phyloP scores from a whole-genome alignment of 1,140 invertebrate genomes.

The Zelostemma sp. region DNA sequence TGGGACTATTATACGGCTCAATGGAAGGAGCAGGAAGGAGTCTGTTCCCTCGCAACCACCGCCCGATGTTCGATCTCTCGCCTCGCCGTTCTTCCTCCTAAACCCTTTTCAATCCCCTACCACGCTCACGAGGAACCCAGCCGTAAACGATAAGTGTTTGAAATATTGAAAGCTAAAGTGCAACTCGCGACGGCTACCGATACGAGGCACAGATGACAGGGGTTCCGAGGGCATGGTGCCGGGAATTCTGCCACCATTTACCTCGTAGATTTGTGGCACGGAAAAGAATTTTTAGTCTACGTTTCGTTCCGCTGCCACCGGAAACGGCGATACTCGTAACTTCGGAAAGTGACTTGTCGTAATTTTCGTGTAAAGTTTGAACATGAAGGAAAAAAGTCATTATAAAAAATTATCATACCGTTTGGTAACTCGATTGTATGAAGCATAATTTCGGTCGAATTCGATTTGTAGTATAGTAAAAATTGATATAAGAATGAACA shows the following conservation, averaged over 20 bases:
- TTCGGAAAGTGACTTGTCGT: too few species aligned
- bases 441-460: too few species aligned
- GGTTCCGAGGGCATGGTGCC: conserved; percentile 27
- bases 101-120: conserved; percentile 10
- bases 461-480: too few species aligned
- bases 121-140: conserved; percentile 23
- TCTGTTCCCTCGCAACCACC: conserved; percentile 25
- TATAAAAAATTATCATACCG: too few species aligned
- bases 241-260: conserved; percentile 64
- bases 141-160: conserved; percentile 67
- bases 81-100: conserved; percentile 17
- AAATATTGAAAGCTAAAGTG: conserved; percentile 69
- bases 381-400: too few species aligned
- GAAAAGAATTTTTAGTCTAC: conserved; percentile 27
- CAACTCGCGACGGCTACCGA: conserved; percentile 48
- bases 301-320: too few species aligned
- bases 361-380: too few species aligned
- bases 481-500: too few species aligned
- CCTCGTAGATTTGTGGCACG: conserved; percentile 47
- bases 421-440: too few species aligned
- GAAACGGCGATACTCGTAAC: too few species aligned
- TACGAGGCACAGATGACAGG: conserved; percentile 23
- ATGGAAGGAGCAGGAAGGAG: conserved; percentile 20
- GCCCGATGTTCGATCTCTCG: conserved; percentile 32
- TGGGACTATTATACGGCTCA: conserved; percentile 65